Evolutionary conservation across 2,113 vertebrate genomes (phyloP).

Genomic region (Neofelis nebulosa): DNA sequence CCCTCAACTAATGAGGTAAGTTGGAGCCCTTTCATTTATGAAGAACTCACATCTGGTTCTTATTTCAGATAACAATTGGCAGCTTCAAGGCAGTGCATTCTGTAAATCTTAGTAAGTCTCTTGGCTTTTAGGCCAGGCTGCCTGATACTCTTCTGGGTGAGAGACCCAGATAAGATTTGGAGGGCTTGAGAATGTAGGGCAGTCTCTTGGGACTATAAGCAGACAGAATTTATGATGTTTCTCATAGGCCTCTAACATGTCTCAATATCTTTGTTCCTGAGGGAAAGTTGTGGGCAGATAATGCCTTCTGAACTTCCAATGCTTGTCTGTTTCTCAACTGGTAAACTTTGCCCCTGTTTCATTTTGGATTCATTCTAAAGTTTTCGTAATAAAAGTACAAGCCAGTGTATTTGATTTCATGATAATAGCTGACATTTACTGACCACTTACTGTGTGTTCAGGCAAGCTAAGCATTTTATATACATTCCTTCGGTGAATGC

Average conservation of each 20-base stretch:
- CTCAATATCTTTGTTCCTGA: not conserved
- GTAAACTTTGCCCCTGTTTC: not conserved
- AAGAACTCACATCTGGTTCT: not conserved
- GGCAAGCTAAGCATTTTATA: not conserved
- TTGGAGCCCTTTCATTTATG: not conserved
- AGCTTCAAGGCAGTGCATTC: not conserved
- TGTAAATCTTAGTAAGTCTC: not conserved
- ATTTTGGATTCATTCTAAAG: not conserved
- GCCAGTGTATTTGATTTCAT: not conserved
- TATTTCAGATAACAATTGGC: not conserved
- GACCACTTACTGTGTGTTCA: not conserved
- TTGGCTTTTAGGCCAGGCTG: not conserved
- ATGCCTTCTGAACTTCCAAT: not conserved
- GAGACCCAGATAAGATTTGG: not conserved
- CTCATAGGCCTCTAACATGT: not conserved
- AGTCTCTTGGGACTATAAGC: not conserved
- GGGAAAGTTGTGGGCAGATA: not conserved
- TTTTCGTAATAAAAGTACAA: slow-evolving; percentile 6
- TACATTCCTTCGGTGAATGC: not conserved
- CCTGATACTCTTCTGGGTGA: not conserved
- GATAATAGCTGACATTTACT: not conserved
- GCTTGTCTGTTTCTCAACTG: not conserved
- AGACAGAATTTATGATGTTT: not conserved
- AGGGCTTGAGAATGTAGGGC: not conserved
- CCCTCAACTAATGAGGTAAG: not conserved